phyloP scores from a whole-genome alignment of 1,140 invertebrate species.

The Drosophila pectinifera region DNA sequence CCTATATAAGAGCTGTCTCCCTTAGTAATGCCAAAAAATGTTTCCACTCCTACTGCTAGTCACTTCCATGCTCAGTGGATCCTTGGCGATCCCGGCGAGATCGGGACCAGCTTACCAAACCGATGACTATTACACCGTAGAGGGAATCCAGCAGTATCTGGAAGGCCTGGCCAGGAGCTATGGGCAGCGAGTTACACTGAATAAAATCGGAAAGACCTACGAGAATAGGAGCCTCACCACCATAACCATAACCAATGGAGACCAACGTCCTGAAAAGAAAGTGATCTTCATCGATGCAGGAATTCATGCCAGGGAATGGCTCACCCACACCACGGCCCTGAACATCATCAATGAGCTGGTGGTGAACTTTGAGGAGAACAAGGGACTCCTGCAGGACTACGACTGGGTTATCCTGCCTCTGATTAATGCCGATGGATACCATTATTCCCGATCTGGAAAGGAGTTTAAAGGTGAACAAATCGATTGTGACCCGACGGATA shows the following conservation, averaged over 20 bases:
- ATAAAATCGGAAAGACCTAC: constrained; percentile 75
- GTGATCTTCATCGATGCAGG: constrained; percentile 86
- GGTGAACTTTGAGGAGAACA: constrained; percentile 84
- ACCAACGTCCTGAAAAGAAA: constrained; percentile 80
- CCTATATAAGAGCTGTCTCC: no score
- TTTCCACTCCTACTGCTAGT: neutral
- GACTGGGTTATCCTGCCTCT: constrained; percentile 52
- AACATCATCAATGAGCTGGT: constrained; percentile 88
- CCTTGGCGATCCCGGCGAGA: neutral
- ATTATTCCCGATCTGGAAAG: constrained; percentile 20
- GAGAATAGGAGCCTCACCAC: constrained; percentile 86
- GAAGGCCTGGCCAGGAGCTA: constrained; percentile 81
- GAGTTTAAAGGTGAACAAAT: neutral
- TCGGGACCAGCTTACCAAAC: constrained; percentile 2
- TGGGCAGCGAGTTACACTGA: constrained; percentile 75
- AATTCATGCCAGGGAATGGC: constrained; percentile 88
- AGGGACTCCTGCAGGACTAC: constrained; percentile 74
- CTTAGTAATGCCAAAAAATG: constrained; percentile 1
- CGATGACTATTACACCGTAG: constrained; percentile 50
- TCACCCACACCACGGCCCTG: constrained; percentile 87
- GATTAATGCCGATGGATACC: constrained; percentile 52
- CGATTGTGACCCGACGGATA: no score
- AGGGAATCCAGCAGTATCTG: constrained; percentile 86
- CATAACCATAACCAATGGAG: constrained; percentile 85
- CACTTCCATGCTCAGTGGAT: constrained; percentile 1